Evolutionary conservation across 1,140 invertebrate genomes (phyloP).

Genomic region (Nilaparvata lugens): DNA sequence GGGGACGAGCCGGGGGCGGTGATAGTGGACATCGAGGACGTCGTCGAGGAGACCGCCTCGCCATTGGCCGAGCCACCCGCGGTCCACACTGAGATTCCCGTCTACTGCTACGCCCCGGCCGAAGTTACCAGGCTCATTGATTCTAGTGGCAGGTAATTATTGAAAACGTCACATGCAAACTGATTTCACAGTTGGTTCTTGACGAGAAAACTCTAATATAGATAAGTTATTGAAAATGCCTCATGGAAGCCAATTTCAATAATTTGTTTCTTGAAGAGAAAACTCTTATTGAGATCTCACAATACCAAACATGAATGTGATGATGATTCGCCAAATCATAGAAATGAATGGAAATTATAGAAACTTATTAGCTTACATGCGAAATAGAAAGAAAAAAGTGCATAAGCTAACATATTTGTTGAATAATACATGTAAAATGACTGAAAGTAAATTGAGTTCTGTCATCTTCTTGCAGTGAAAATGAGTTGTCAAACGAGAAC

Average conservation of each 20-base stretch:
- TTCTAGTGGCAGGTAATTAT: constrained; percentile 29
- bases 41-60: constrained; percentile 39
- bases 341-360: too few relatives aligned
- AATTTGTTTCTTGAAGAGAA: too few relatives aligned
- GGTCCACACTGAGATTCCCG: constrained; percentile 52
- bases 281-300: too few relatives aligned
- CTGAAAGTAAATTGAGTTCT: not conserved
- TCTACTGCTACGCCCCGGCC: constrained; percentile 30
- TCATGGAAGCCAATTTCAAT: too few relatives aligned
- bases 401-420: too few relatives aligned
- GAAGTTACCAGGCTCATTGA: constrained; percentile 33
- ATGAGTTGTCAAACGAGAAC: constrained; percentile 29
- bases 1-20: constrained; percentile 33
- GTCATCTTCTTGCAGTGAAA: constrained; percentile 24
- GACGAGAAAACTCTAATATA: not conserved
- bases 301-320: too few relatives aligned
- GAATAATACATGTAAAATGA: too few relatives aligned
- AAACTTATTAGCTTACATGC: too few relatives aligned
- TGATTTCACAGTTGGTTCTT: not conserved
- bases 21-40: constrained; percentile 41
- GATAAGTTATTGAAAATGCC: not conserved
- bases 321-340: too few relatives aligned
- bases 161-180: not conserved
- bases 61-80: constrained; percentile 50
- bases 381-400: too few relatives aligned